These are phyloP conservation scores for Mesochorus sp. DNA, from an alignment of 2,888 invertebrate genomes.

Conservation along the genomic window DNA sequence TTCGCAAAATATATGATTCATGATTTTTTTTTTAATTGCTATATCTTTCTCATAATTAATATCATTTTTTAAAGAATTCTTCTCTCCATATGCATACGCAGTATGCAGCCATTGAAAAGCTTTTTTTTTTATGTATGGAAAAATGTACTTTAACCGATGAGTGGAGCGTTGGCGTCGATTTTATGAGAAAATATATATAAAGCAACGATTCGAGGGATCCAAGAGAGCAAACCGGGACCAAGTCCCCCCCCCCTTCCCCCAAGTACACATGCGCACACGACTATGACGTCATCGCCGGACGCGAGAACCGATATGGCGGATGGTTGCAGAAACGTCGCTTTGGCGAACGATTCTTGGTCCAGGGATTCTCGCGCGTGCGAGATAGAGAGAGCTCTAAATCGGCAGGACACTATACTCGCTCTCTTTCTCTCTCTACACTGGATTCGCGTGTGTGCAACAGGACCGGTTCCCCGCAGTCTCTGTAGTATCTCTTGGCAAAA, in stretches of 20 bases:
- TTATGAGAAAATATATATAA: too few relatives aligned
- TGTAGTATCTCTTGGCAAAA: constrained; percentile 15
- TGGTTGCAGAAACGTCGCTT: constrained; percentile 55
- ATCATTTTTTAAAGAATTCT: too few relatives aligned
- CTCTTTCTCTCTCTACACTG: constrained; percentile 19
- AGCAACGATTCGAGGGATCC: not conserved
- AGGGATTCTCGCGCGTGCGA: constrained; percentile 11
- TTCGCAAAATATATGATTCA: too few relatives aligned
- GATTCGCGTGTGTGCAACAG: constrained; percentile 54
- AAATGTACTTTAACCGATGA: too few relatives aligned
- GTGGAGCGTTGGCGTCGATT: constrained; percentile 28
- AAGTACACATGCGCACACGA: not conserved
- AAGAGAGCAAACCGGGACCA: constrained; percentile 7
- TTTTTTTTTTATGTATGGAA: not conserved
- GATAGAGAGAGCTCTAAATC: constrained; percentile 66
- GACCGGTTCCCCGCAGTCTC: constrained; percentile 62
- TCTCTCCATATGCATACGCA: too few relatives aligned
- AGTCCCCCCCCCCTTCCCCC: constrained; percentile 5
- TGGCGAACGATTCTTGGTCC: constrained; percentile 53
- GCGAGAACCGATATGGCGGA: constrained; percentile 61
- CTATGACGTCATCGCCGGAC: constrained; percentile 60
- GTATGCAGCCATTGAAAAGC: too few relatives aligned
- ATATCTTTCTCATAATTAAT: too few relatives aligned
- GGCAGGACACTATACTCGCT: constrained; percentile 67
- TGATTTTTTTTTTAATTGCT: too few relatives aligned